phyloP scores from a whole-genome alignment of 2,888 invertebrate genomes.

The Graphium colonna region DNA sequence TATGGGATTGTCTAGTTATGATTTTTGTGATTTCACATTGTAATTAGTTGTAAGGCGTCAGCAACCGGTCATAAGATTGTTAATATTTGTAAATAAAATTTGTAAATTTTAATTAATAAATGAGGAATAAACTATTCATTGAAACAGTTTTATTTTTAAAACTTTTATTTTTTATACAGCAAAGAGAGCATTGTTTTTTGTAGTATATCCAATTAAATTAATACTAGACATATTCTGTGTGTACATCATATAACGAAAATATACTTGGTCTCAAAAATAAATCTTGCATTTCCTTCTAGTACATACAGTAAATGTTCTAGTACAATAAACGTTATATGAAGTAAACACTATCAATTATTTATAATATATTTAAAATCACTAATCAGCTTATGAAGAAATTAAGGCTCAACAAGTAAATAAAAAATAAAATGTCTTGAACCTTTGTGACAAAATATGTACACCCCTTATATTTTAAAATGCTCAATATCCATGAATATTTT shows the following conservation, averaged over 20 bases:
- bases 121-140: constrained; percentile 12
- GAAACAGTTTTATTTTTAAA: constrained; percentile 12
- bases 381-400: neutral
- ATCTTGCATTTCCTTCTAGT: too few species aligned
- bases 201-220: constrained; percentile 16
- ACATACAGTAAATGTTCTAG: too few species aligned
- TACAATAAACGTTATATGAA: constrained; percentile 16
- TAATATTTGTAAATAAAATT: constrained; percentile 33
- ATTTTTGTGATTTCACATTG: constrained; percentile 15
- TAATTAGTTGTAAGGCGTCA: constrained; percentile 8
- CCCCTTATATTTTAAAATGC: constrained; percentile 15
- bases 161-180: constrained; percentile 18
- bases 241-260: constrained; percentile 16
- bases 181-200: constrained; percentile 20
- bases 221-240: constrained; percentile 5
- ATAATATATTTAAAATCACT: constrained; percentile 12
- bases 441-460: constrained; percentile 14
- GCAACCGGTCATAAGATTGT: constrained; percentile 3
- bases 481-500: constrained; percentile 1
- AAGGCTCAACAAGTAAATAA: constrained; percentile 1
- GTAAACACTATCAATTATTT: constrained; percentile 2
- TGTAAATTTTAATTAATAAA: constrained; percentile 36
- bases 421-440: constrained; percentile 4
- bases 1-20: constrained; percentile 6
- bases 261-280: constrained; percentile 7